Conservation (phyloP, 2,113 vertebrate genomes). For the Myotis davidii region DNA sequence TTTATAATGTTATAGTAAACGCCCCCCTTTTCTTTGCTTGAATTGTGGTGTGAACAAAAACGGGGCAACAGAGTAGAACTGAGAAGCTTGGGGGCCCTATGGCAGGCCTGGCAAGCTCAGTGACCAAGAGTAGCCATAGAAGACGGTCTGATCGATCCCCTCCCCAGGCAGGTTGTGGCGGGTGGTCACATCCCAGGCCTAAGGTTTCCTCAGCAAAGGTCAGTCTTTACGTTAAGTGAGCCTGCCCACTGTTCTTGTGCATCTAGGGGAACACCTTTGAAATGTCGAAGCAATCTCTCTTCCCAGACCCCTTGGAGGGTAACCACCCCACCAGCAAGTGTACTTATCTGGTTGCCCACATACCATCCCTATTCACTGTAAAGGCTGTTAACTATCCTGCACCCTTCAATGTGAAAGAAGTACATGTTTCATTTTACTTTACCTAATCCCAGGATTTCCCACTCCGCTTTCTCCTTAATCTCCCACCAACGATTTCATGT, state of each 20-base stretch:
- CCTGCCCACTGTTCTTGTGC: not conserved
- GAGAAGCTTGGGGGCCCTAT: not conserved
- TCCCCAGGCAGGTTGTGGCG: not conserved
- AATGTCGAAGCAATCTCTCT: not conserved
- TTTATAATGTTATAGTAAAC: not conserved
- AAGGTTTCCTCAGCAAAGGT: not conserved
- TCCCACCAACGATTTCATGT: not conserved
- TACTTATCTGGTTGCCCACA: not conserved
- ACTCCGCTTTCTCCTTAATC: not conserved
- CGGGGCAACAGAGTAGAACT: not conserved
- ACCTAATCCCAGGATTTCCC: not conserved
- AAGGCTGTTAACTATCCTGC: not conserved
- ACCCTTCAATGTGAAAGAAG: not conserved
- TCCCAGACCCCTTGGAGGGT: not conserved
- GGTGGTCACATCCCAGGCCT: not conserved
- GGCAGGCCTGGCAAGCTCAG: not conserved
- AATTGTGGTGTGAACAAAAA: not conserved
- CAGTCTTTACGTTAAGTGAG: not conserved
- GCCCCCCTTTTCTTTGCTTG: not conserved
- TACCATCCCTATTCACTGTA: not conserved
- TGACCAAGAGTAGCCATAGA: not conserved
- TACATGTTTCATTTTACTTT: not conserved
- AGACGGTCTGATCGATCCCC: not conserved
- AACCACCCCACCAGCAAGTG: not conserved
- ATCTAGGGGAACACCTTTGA: not conserved